Evolutionary conservation across 2,113 vertebrate species (phyloP), one percentile per base, ranked within the genome.

Genomic region (Ictidomys tridecemlineatus): DNA sequence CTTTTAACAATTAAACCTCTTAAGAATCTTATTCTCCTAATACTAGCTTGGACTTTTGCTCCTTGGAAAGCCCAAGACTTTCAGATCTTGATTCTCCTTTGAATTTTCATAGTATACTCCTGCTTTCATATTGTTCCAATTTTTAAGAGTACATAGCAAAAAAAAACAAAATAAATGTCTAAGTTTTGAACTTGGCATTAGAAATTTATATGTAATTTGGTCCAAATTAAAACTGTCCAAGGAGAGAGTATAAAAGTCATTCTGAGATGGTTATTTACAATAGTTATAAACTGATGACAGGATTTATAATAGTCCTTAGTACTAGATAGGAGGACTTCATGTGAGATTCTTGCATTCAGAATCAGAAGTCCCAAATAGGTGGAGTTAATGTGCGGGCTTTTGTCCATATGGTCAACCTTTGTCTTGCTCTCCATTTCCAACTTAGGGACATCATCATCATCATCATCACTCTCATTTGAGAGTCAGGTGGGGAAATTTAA

Each of bases 1-100:
- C 67, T 98, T 96, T 73, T 76, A 85, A 56, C 78, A 95, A 80
- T 95, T 97, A 94, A 91, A 87, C 72, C 92, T 97, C 78, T 58
- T 69, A 58, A 87, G n/a, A 84, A 90, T 70, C 9, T 6, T 56
- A 32, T 4, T 4, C 10, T 67, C n/a, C 63, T 26, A 37, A 87
- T 42, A 53, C 13, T 12, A 77, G 28, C 42, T n/a, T 34, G 1
- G 30, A 5, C 4, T 16, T 30, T 26, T 18, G 37, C 8, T 73
- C 67, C 18, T 22, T 39, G 34, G 30, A 86, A 80, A 70, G 63
- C 56, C 4, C 9, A 83, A 83, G 4, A 18, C 37, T 58, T 48
- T 65, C 37, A 30, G 51, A 87, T 61, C 56, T 94, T 67, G 42
- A 72, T n/a, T 91, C 16, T 63, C 24, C 58, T 51, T 91, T 28